phyloP scores from a whole-genome alignment of 2,797 vertebrate species.

The Gila robusta region DNA sequence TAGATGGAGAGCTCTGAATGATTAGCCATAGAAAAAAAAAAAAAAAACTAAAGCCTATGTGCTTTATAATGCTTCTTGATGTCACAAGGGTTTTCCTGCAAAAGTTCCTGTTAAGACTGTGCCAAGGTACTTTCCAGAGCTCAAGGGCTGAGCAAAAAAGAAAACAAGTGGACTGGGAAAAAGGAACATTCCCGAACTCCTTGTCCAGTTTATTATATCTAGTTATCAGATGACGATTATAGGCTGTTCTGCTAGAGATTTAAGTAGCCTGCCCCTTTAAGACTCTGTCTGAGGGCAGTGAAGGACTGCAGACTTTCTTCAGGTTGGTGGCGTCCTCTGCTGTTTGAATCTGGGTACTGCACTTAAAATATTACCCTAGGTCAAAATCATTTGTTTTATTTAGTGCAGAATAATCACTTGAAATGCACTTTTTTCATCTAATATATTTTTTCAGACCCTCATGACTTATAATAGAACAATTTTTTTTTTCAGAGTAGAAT shows the following conservation, averaged over 20 bases:
- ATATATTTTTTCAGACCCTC: constrained; percentile 29
- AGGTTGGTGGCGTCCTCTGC: constrained; percentile 65
- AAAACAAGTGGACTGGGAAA: constrained; percentile 23
- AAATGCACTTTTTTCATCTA: constrained; percentile 49
- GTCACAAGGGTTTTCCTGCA: constrained; percentile 35
- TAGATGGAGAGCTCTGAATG: background rate
- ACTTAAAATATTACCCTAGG: constrained; percentile 4
- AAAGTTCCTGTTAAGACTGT: constrained; percentile 56
- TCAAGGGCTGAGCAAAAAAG: constrained; percentile 22
- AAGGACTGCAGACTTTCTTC: constrained; percentile 26
- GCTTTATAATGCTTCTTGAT: constrained; percentile 39
- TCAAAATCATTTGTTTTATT: constrained; percentile 2
- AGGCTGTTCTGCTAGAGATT: constrained; percentile 21
- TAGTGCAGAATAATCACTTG: constrained; percentile 37
- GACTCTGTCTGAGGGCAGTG: background rate
- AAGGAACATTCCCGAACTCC: constrained; percentile 6
- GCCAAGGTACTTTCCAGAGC: constrained; percentile 58
- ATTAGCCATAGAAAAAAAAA: background rate
- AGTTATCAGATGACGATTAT: constrained; percentile 1
- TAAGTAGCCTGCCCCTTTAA: constrained; percentile 17
- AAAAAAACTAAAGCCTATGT: constrained; percentile 4
- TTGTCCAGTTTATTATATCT: constrained; percentile 32
- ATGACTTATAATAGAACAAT: background rate
- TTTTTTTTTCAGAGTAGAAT: constrained; percentile 32
- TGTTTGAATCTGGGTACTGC: constrained; percentile 59